A percentile compares a stretch with the other conserved stretches of the same genome.
Conservation (phyloP, 2,113 vertebrate genomes). For the Oostethus manadensis region DNA sequence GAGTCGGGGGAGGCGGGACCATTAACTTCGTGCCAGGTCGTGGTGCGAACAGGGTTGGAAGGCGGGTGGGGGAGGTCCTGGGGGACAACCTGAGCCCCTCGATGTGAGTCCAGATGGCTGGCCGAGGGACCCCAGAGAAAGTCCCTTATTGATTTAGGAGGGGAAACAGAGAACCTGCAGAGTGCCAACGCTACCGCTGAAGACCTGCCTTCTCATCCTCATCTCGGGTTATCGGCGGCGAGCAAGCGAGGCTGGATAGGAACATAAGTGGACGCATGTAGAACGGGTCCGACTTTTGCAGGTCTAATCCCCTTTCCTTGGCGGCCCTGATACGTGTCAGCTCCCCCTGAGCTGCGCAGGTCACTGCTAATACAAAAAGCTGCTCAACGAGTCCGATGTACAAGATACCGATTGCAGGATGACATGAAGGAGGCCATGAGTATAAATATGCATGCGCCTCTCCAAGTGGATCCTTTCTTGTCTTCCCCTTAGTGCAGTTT, state of each 20-base stretch:
- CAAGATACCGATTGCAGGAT: slow-evolving; percentile 61
- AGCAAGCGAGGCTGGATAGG: slow-evolving; percentile 40
- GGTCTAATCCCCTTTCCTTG: slow-evolving; percentile 63
- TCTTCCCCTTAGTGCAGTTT: slow-evolving; percentile 58
- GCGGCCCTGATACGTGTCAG: slow-evolving; percentile 55
- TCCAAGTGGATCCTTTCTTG: slow-evolving; percentile 62
- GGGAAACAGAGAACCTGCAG: slow-evolving; percentile 70
- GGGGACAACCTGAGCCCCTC: slow-evolving; percentile 84
- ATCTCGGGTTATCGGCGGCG: slow-evolving; percentile 58
- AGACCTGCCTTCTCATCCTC: slow-evolving; percentile 51
- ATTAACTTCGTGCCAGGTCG: slow-evolving; percentile 79
- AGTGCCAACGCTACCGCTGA: slow-evolving; percentile 45
- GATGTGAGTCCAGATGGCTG: slow-evolving; percentile 91
- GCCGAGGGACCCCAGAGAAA: slow-evolving; percentile 76
- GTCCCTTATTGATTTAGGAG: slow-evolving; percentile 83
- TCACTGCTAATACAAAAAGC: slow-evolving; percentile 66
- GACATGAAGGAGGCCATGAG: slow-evolving; percentile 61
- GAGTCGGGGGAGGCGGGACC: slow-evolving; percentile 68
- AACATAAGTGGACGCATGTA: slow-evolving; percentile 61
- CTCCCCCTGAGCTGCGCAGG: slow-evolving; percentile 53
- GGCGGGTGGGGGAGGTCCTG: slow-evolving; percentile 59
- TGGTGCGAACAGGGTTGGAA: slow-evolving; percentile 74
- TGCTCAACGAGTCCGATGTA: slow-evolving; percentile 52
- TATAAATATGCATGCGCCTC: slow-evolving; percentile 69
- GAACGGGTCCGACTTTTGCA: slow-evolving; percentile 56